A percentile compares a stretch with the other conserved stretches of the same genome.
Evolutionary conservation across 2,888 invertebrate species (phyloP).

Genomic region (Myopa tessellatipennis): DNA sequence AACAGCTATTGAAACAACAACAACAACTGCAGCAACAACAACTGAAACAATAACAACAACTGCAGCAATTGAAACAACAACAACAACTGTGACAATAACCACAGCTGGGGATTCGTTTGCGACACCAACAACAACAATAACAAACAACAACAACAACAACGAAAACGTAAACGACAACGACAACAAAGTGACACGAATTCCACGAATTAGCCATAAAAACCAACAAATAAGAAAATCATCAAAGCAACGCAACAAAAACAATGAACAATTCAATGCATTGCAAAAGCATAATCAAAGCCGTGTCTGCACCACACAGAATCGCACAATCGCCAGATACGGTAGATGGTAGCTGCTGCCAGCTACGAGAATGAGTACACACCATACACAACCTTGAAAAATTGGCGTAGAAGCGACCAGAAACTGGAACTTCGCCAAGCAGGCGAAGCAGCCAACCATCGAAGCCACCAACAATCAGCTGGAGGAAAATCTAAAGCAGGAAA

Average conservation of each 20-base stretch:
- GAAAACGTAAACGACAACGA: background rate
- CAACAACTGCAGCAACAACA: too few species aligned
- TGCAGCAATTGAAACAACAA: background rate
- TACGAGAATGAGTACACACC: too few species aligned
- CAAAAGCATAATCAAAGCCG: slow-evolving; percentile 2
- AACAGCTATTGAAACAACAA: background rate
- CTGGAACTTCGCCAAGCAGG: too few species aligned
- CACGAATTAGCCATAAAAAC: too few species aligned
- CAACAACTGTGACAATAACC: background rate
- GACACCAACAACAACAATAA: background rate
- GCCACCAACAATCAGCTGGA: too few species aligned
- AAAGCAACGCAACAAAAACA: background rate
- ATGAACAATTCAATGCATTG: slow-evolving; percentile 4
- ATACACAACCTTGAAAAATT: slow-evolving; percentile 13
- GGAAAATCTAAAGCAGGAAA: slow-evolving; percentile 3
- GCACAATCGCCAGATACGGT: background rate
- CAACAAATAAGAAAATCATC: background rate
- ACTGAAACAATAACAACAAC: too few species aligned
- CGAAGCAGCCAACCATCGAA: background rate
- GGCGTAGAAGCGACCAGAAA: background rate
- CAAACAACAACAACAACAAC: background rate
- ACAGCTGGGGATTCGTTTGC: too few species aligned
- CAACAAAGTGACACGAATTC: background rate
- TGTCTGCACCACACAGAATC: background rate
- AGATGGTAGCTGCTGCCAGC: background rate